Evolutionary conservation across 2,888 invertebrate species (phyloP).

Genomic region (Macrophya annulata): DNA sequence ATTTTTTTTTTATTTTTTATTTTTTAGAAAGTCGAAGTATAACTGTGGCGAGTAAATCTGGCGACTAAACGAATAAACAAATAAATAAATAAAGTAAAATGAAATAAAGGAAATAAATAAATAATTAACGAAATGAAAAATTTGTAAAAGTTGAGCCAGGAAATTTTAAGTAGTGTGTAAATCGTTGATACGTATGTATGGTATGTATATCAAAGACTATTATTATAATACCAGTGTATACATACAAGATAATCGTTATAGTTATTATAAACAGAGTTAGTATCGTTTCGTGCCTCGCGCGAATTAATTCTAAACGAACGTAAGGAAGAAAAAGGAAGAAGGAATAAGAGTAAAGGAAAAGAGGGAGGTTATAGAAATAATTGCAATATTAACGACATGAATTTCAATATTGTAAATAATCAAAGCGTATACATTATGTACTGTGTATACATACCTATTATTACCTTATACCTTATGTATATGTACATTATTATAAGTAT

Average conservation of each 20-base stretch:
- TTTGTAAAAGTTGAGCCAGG: not conserved
- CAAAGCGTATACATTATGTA: not conserved
- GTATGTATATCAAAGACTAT: not conserved
- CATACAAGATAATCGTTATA: not conserved
- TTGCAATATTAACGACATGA: constrained; percentile 23
- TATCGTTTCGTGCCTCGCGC: constrained; percentile 7
- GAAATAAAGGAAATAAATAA: not conserved
- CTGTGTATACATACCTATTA: not conserved
- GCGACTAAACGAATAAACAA: not conserved
- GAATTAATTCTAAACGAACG: not conserved
- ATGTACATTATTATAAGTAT: not conserved
- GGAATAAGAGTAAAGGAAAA: too few species aligned
- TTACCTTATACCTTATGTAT: not conserved
- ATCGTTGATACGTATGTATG: not conserved
- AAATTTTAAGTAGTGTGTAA: not conserved
- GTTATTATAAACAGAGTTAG: not conserved
- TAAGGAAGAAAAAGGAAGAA: too few species aligned
- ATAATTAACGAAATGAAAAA: not conserved
- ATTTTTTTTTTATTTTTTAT: not conserved
- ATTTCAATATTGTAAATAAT: constrained; percentile 40
- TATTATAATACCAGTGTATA: not conserved
- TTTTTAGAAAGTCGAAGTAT: not conserved
- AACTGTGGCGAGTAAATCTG: not conserved
- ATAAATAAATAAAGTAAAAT: not conserved
- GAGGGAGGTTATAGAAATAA: constrained; percentile 4